Evolutionary conservation across 23 tunicate species (phyloP), one percentile per base, ranked within the genome.

Genomic region (Trididemnum clinides): DNA sequence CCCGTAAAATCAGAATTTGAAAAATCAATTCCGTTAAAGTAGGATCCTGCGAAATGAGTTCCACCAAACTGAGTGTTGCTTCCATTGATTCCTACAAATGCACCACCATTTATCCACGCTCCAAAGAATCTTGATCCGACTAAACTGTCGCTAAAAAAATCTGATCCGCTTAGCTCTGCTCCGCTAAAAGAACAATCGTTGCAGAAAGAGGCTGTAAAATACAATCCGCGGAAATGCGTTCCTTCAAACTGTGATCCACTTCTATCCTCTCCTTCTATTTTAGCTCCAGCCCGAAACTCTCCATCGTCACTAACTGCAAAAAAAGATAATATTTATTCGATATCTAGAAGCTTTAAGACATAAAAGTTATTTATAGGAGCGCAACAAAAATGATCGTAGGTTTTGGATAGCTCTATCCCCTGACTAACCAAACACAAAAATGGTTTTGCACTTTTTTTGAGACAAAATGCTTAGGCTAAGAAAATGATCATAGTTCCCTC

Each of bases 1-100:
- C 80, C 57, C 25, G 54, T 38, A 39, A 37, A 73, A 73, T 73
- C 80, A 7, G 80, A 73, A 37, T 73, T 28, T 20, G 57, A 36
- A 29, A 73, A 73, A 39, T 73, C 80, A 37, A 28, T 5, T 19
- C 80, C 80, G 5, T 37, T 7, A 38, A 73, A 19, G 27, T 12
- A 20, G 3, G 80, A 7, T 19, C 80, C 80, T 1, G 57, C 6
- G 18, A 73, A 73, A 73, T 19, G 10, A 20, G 80, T 57, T 2
- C 80, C 80, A 2, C 29, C 80, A 38, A 19, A 73, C 10, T 19
- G 5, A 2, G 80, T 36, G 5, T 36, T 12, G 6, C 57, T 18
- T 36, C 37, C 37, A 23, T 19, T 39, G 18, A 29, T 19, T 6
- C 80, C 80, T 6, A 2, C 18, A 28, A 73, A 73, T 3, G 12